These are phyloP conservation scores for Pinctada fucata DNA, from an alignment of 2,888 invertebrate genomes.

Conservation along the genomic window DNA sequence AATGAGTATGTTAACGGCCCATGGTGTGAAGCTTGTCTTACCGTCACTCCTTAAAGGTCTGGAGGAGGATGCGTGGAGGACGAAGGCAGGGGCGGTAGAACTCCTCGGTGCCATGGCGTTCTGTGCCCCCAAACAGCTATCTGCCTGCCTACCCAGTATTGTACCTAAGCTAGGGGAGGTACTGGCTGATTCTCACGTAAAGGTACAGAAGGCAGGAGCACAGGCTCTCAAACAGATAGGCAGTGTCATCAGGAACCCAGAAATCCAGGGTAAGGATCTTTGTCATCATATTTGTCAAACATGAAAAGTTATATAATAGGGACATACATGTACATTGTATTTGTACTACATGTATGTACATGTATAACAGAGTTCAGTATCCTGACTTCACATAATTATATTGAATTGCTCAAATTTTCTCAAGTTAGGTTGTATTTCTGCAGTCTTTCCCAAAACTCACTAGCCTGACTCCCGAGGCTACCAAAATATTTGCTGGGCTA, in stretches of 20 bases:
- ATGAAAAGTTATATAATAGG: not conserved
- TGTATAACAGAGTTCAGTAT: too few species aligned
- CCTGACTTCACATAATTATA: too few species aligned
- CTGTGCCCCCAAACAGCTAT: constrained; percentile 98
- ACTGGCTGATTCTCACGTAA: constrained; percentile 96
- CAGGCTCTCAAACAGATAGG: constrained; percentile 97
- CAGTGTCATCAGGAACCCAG: constrained; percentile 98
- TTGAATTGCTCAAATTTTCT: not conserved
- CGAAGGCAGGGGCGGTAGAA: constrained; percentile 92
- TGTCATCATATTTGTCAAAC: not conserved
- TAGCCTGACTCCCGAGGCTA: too few species aligned
- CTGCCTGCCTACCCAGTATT: constrained; percentile 97
- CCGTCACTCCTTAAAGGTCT: constrained; percentile 94
- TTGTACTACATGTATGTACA: too few species aligned
- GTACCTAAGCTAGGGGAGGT: constrained; percentile 98
- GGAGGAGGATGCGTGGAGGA: constrained; percentile 99
- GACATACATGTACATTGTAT: not conserved
- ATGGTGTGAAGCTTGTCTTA: constrained; percentile 97
- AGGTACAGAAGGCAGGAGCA: constrained; percentile 97
- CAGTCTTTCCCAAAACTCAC: too few species aligned
- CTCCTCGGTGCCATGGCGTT: constrained; percentile 98
- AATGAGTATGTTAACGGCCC: constrained; percentile 92
- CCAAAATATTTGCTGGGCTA: too few species aligned
- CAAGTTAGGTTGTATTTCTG: too few species aligned
- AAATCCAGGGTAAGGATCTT: constrained; percentile 82